Base-by-base conservation (phyloP, 2,888 invertebrate genomes). In the Nomada flava region DNA sequence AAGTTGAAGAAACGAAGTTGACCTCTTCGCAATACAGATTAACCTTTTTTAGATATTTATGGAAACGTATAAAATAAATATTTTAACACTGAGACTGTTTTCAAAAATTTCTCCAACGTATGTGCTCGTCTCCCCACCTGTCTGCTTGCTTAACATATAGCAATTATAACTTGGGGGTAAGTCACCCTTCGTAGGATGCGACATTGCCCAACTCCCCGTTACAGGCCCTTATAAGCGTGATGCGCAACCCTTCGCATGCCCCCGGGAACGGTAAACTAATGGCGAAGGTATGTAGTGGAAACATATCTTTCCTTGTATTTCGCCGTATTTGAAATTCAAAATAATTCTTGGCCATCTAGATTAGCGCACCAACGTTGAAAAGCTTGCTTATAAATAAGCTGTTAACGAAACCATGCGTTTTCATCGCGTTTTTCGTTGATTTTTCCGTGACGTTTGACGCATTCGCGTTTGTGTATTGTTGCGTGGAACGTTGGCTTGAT, bases 181-280 rank as follows among this genome's bases (percentile, higher is more conserved):
- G 65, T 73, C 67, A 72, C 75, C 77, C 86, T 84, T 60, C 78
- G 70, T 77, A 72, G 80, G 73, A 52, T 72, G 81, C 70, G 81
- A 82, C 84, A 82, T 86, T 87, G 89, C 75, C 86, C 84, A 78
- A 75, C 80, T 82, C 87, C 81, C 85, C 67, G 86, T 87, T 85
- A 80, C 80, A 75, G 87, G 82, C 87, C 83, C 89, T 87, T 88
- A 89, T 90, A 89, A 90, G 87, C 89, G 87, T 85, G 67, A 75
- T 73, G 69, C 72, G 86, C 88, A 89, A 90, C 92, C 91, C 90
- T 91, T 89, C 86, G 84, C 67, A 79, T 83, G 76, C 91, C 90
- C 90, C 92, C 85, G 91, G 92, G 92, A 87, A 91, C 87, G 86
- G 89, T 92, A 91, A 92, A 92, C 91, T 92, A 93, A 92, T 92